A percentile compares a stretch with the other conserved stretches of the same genome.
Conservation (phyloP, 35 echinoderm and acorn worm species). For the Apostichopus parvimensis region DNA sequence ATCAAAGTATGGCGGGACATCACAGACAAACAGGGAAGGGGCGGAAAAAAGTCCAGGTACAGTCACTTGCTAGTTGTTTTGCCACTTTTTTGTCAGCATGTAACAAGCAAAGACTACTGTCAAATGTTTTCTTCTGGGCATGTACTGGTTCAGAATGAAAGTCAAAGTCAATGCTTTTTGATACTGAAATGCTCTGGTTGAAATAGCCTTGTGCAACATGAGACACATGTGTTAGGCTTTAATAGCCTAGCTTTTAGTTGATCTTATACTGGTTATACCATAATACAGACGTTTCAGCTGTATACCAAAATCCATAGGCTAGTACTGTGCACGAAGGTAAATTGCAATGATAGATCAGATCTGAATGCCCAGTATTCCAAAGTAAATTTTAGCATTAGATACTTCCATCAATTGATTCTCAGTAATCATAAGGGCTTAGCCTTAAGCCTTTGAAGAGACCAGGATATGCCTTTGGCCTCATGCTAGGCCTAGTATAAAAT, state of each 20-base stretch:
- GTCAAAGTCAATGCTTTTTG: not conserved
- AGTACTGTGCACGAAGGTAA: no score
- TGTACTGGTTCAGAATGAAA: not conserved
- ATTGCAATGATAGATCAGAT: no score
- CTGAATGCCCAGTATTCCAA: no score
- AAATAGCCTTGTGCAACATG: not conserved
- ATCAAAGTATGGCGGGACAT: conserved; percentile 75
- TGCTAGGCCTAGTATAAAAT: no score
- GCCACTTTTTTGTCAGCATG: not conserved
- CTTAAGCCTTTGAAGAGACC: no score
- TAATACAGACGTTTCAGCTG: no score
- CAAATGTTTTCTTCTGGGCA: no score
- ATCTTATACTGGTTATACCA: no score
- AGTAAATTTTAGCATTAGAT: no score
- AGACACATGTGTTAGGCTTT: not conserved
- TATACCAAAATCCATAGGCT: not conserved
- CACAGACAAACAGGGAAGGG: conserved; percentile 79
- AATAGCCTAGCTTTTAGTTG: not conserved
- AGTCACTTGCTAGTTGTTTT: not conserved
- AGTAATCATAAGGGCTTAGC: no score
- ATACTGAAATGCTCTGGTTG: not conserved
- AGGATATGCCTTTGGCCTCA: no score
- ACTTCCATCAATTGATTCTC: no score
- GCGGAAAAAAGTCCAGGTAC: conserved; percentile 93
- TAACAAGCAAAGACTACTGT: not conserved